Evolutionary conservation across 2,797 vertebrate genomes (phyloP), one percentile per base, ranked within the genome.

Genomic region (Zenarchopterus dispar): DNA sequence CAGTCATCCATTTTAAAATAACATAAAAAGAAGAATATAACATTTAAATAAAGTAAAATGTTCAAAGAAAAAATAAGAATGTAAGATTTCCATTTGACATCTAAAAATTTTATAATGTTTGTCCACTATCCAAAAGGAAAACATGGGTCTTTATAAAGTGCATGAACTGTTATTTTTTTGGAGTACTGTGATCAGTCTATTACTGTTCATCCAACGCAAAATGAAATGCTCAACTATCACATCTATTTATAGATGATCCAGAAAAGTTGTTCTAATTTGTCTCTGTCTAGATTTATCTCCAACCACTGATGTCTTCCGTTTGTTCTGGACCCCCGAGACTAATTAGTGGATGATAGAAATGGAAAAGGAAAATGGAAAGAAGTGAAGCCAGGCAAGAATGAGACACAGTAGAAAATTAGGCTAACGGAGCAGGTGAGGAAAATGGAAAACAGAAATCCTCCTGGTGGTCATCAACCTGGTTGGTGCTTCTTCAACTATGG

Each of bases 181-280:
- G 3, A 31, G 8, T 31, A 3, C 28, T 7, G 4, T 31, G 1
- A 31, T 31, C 11, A 13, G 9, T 36, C 33, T 36, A 10, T 13
- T 36, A 10, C 11, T 36, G 24, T 44, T 45, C 19, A 57, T 69
- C 67, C 58, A 60, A 53, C 39, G 36, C 68, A 73, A 62, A 79
- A 71, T 28, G 16, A 26, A 31, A 43, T 53, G 36, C 31, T 70
- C 79, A 70, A 70, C 53, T 46, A 64, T 53, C 17, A 3, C 21
- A 57, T 81, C 83, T 88, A 89, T 88, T 88, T 91, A 86, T 90
- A 89, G 86, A 73, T 51, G 31, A 55, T 82, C 62, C 5, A 8
- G 60, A 70, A 77, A 83, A 75, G 78, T 75, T 87, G 71, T 74
- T 86, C 86, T 87, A 82, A 84, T 90, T 91, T 91, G 77, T 91